A percentile compares a stretch with the other conserved stretches of the same genome.
Conservation (phyloP, 2,113 vertebrate species). For the Sprattus sprattus region DNA sequence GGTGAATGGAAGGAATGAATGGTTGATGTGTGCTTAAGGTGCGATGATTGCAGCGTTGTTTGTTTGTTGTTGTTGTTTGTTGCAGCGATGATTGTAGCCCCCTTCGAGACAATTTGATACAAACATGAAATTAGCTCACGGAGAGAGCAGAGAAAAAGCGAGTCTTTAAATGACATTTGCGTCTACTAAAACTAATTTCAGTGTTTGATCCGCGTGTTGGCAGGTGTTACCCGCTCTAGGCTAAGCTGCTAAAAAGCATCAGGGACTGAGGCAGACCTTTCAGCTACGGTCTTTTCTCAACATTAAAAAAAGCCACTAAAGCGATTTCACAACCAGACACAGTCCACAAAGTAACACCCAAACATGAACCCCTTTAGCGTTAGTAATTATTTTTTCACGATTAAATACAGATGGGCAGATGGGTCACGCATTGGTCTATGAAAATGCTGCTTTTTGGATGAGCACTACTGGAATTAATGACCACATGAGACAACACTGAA, state of each 20-base stretch:
- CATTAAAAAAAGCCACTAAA: slow-evolving; percentile 18
- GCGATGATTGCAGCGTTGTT: not conserved
- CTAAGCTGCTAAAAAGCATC: slow-evolving; percentile 11
- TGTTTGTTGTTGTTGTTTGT: not conserved
- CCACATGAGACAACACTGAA: slow-evolving; percentile 9
- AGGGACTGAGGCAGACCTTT: not conserved
- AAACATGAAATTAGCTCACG: slow-evolving; percentile 41
- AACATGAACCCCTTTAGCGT: slow-evolving; percentile 40
- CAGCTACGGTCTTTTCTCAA: not conserved
- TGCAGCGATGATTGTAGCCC: not conserved
- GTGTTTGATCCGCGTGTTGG: slow-evolving; percentile 34
- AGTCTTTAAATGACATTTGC: not conserved
- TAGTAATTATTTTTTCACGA: not conserved
- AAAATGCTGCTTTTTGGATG: slow-evolving; percentile 25
- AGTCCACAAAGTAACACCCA: slow-evolving; percentile 44
- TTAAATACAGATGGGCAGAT: not conserved
- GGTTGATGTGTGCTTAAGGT: not conserved
- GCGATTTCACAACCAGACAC: slow-evolving; percentile 31
- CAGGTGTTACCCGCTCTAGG: slow-evolving; percentile 19
- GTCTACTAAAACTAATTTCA: slow-evolving; percentile 38
- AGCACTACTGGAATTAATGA: slow-evolving; percentile 43
- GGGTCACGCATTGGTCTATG: not conserved
- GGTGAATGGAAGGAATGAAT: not conserved
- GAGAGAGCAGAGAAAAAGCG: not conserved
- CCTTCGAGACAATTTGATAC: slow-evolving; percentile 1